Evolutionary conservation across 2,113 vertebrate genomes (phyloP).

Genomic region (Rhinichthys klamathensis): DNA sequence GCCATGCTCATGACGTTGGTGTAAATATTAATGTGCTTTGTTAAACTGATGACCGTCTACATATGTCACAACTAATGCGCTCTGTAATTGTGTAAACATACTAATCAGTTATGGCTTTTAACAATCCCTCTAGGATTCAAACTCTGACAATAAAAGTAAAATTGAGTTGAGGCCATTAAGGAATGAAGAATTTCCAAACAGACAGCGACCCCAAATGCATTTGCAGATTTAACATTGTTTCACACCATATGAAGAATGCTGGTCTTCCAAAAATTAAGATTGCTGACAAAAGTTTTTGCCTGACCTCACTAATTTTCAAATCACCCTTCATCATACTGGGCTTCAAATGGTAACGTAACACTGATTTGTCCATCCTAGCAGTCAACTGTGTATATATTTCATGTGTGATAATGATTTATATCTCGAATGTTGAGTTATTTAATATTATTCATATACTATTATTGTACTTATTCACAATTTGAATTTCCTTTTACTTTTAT

Average conservation of each 20-base stretch:
- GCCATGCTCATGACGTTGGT: conserved; percentile 30
- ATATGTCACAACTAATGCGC: conserved; percentile 28
- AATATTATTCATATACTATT: too few species aligned
- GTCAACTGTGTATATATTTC: neutral
- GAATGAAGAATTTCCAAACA: neutral
- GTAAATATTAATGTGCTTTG: conserved; percentile 45
- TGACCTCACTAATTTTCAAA: neutral
- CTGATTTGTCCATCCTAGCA: neutral
- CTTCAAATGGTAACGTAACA: neutral
- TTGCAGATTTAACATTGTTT: neutral
- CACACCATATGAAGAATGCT: neutral
- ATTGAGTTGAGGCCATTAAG: conserved; percentile 19
- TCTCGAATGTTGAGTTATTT: too few species aligned
- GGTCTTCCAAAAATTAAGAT: neutral
- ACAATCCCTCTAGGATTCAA: conserved; percentile 34
- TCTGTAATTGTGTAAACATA: conserved; percentile 17
- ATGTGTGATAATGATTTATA: too few species aligned
- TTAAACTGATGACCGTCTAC: conserved; percentile 35
- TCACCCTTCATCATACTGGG: neutral
- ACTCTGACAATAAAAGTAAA: conserved; percentile 35
- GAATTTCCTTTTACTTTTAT: too few species aligned
- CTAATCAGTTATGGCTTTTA: conserved; percentile 49
- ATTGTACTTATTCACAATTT: too few species aligned
- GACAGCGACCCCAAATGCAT: neutral
- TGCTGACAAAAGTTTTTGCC: neutral